phyloP scores from a whole-genome alignment of 2,888 invertebrate genomes.

The Furcula furcula region DNA sequence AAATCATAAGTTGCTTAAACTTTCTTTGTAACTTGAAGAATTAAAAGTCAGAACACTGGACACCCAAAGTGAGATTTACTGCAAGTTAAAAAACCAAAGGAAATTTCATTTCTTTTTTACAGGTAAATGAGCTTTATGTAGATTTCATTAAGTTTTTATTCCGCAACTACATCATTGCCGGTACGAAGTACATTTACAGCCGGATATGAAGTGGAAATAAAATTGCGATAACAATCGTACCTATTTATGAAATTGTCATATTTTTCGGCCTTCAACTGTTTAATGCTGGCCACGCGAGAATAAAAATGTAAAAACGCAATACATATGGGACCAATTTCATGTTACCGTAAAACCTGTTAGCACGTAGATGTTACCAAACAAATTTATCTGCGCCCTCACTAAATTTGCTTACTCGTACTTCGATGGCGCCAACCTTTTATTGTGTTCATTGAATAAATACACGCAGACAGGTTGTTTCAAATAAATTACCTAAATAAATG shows the following conservation, averaged over 20 bases:
- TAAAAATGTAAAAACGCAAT: constrained; percentile 26
- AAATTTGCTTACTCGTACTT: constrained; percentile 55
- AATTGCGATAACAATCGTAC: constrained; percentile 29
- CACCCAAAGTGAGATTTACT: constrained; percentile 17
- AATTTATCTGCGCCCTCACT: constrained; percentile 55
- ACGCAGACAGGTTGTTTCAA: constrained; percentile 21
- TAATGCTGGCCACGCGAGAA: constrained; percentile 12
- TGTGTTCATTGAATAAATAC: constrained; percentile 44
- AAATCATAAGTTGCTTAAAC: no score
- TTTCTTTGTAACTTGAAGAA: no score
- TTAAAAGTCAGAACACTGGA: constrained; percentile 9
- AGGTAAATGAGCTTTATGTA: no score
- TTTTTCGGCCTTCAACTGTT: constrained; percentile 1
- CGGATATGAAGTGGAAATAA: constrained; percentile 32
- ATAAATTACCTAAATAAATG: constrained; percentile 23
- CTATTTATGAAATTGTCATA: constrained; percentile 11
- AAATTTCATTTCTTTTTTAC: no score
- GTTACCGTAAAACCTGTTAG: constrained; percentile 42
- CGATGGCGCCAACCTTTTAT: constrained; percentile 59
- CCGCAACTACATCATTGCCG: constrained; percentile 17
- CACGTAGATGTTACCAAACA: constrained; percentile 57
- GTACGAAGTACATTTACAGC: constrained; percentile 23
- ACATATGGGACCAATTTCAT: constrained; percentile 42
- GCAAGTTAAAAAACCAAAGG: constrained; percentile 6
- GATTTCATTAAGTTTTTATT: no score